phyloP scores from a whole-genome alignment of 2,113 vertebrate genomes.

The Hiodon alosoides region DNA sequence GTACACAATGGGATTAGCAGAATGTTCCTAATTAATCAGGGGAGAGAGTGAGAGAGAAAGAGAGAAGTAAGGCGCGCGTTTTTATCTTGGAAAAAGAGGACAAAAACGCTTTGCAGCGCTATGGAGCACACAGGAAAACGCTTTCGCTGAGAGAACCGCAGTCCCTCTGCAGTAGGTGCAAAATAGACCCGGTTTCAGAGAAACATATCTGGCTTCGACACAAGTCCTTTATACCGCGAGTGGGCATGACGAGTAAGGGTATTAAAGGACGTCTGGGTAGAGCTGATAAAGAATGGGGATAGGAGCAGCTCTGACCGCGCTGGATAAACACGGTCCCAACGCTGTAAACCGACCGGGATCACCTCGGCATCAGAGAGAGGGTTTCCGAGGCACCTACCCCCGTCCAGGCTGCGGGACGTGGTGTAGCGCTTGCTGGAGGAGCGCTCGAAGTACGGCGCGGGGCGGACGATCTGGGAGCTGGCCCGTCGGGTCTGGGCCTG shows the following conservation, averaged over 20 bases:
- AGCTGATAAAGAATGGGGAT: slow-evolving; percentile 27
- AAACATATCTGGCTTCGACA: slow-evolving; percentile 6
- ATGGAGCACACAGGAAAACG: slow-evolving; percentile 7
- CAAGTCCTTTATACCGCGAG: slow-evolving; percentile 7
- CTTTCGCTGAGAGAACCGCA: not conserved
- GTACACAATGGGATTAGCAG: not conserved
- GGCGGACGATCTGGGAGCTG: slow-evolving; percentile 86
- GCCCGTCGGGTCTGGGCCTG: slow-evolving; percentile 89
- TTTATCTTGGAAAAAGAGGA: slow-evolving; percentile 4
- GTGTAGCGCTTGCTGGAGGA: slow-evolving; percentile 91
- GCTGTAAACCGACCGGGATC: too few species aligned
- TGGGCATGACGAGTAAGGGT: slow-evolving; percentile 12
- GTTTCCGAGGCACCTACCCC: slow-evolving; percentile 66
- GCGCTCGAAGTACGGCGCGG: slow-evolving; percentile 84
- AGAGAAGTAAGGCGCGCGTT: not conserved
- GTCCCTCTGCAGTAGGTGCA: not conserved
- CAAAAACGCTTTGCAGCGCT: not conserved
- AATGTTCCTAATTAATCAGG: slow-evolving; percentile 7
- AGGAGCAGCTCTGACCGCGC: not conserved
- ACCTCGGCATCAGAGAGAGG: not conserved
- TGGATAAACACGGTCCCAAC: not conserved
- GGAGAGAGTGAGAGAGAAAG: not conserved
- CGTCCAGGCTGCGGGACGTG: slow-evolving; percentile 94
- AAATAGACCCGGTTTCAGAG: not conserved
- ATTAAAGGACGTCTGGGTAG: slow-evolving; percentile 25